Evolutionary conservation across 64 coral and sea anemone genomes (phyloP), one percentile per base, ranked within the genome.

Genomic region (Montipora capricornis): DNA sequence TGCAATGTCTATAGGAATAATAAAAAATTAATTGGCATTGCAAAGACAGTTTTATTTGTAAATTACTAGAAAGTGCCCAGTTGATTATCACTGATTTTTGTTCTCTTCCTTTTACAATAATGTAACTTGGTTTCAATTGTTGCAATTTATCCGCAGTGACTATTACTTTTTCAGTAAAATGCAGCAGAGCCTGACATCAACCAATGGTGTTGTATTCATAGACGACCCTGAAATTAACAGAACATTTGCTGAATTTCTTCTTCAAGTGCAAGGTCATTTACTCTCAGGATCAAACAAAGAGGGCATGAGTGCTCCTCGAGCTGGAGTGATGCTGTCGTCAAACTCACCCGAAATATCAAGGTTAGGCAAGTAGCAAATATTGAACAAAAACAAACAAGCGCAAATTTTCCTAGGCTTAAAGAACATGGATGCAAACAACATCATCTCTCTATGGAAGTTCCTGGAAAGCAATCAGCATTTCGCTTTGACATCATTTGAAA

Each of bases 141-240:
- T 26, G 26, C 26, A 26, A 26, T 26, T 26, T 26, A 26, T 26
- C 26, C 26, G 0, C 26, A 22, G 22, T 22, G 1, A 14, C 64
- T 68, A 3, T 10, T 68, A 19, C 3, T 68, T 19, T 12, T 12
- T 16, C 16, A 89, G 59, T 46, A 89, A 89, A 51, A 89, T 89
- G 47, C 71, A 89, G 17, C 48, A 77, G 19, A 89, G 87, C 20
- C 44, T 89, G 2, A 73, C 73, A 1, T 37, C 3, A 8, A 11
- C 87, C 22, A 89, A 51, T 76, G 87, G 70, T 20, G 87, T 89
- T 11, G 73, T 89, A 4, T 76, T 89, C 11, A 52, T 89, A 20
- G 73, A 89, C 37, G 87, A 89, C 14, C 73, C 87, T 14, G 73
- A 89, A 1, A 89, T 89, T 4, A 89, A 51, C 20, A 89, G 60